Conservation (phyloP, 2,888 invertebrate species). For the Euzophera pinguis region DNA sequence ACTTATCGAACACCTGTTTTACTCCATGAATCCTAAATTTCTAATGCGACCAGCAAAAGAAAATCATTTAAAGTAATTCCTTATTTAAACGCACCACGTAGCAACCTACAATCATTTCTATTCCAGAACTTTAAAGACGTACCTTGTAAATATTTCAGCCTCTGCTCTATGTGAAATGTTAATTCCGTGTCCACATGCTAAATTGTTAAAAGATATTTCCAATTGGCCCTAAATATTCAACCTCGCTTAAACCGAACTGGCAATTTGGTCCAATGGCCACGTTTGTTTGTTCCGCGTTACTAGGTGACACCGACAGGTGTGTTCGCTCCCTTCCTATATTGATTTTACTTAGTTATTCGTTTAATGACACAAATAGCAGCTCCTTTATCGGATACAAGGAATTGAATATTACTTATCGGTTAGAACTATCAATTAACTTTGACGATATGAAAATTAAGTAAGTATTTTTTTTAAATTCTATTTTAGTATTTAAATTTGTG, state of each 20-base stretch:
- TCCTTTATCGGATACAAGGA: neutral
- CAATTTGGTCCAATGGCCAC: neutral
- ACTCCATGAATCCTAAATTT: too few relatives aligned
- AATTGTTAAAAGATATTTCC: neutral
- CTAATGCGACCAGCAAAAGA: too few relatives aligned
- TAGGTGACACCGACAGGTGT: slow-evolving; percentile 56
- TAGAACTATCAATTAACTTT: neutral
- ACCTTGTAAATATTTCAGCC: neutral
- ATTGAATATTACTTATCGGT: neutral
- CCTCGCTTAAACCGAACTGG: neutral
- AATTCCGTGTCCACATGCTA: neutral
- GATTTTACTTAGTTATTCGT: slow-evolving; percentile 40
- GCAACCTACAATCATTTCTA: neutral
- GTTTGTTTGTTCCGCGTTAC: slow-evolving; percentile 56
- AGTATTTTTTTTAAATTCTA: too few relatives aligned
- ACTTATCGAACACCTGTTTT: too few relatives aligned
- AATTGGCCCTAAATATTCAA: slow-evolving; percentile 11
- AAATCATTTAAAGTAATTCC: neutral
- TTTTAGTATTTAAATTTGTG: too few relatives aligned
- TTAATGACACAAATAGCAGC: slow-evolving; percentile 19
- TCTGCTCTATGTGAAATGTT: neutral
- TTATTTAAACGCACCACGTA: neutral
- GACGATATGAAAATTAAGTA: too few relatives aligned
- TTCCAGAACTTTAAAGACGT: neutral
- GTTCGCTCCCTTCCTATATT: slow-evolving; percentile 47